phyloP scores from a whole-genome alignment of 2,888 invertebrate genomes.

The Rhorus exstirpatorius region DNA sequence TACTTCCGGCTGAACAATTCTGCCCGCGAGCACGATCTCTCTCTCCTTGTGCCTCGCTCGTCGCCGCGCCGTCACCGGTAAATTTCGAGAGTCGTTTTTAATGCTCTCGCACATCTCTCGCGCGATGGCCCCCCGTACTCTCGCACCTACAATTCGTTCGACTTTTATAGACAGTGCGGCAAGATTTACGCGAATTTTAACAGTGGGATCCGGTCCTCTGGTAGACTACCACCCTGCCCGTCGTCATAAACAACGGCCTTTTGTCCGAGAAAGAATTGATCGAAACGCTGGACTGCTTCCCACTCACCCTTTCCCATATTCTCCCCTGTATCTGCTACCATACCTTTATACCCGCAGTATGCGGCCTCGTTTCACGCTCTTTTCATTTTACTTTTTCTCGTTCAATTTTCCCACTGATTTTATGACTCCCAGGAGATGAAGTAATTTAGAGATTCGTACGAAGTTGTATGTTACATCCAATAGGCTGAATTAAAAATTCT shows the following conservation, averaged over 20 bases:
- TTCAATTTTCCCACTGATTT: slow-evolving; percentile 9
- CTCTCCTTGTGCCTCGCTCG: slow-evolving; percentile 41
- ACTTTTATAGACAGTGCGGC: slow-evolving; percentile 80
- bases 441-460: background rate
- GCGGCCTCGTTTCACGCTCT: slow-evolving; percentile 28
- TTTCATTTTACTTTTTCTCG: slow-evolving; percentile 10
- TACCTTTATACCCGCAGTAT: background rate
- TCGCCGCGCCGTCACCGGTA: slow-evolving; percentile 67
- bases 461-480: slow-evolving; percentile 6
- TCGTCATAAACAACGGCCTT: slow-evolving; percentile 72
- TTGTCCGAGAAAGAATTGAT: slow-evolving; percentile 70
- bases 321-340: slow-evolving; percentile 41
- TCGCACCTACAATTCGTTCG: slow-evolving; percentile 76
- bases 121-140: slow-evolving; percentile 58
- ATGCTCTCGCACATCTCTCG: slow-evolving; percentile 55
- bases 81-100: slow-evolving; percentile 69
- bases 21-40: slow-evolving; percentile 53
- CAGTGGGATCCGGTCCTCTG: slow-evolving; percentile 71
- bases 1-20: slow-evolving; percentile 29
- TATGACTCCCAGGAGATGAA: background rate
- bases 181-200: slow-evolving; percentile 81
- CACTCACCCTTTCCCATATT: slow-evolving; percentile 53
- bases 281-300: slow-evolving; percentile 61
- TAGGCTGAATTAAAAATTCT: background rate
- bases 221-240: slow-evolving; percentile 44